Evolutionary conservation across 2,113 vertebrate species (phyloP), one percentile per base, ranked within the genome.

Genomic region (Marmota monax): DNA sequence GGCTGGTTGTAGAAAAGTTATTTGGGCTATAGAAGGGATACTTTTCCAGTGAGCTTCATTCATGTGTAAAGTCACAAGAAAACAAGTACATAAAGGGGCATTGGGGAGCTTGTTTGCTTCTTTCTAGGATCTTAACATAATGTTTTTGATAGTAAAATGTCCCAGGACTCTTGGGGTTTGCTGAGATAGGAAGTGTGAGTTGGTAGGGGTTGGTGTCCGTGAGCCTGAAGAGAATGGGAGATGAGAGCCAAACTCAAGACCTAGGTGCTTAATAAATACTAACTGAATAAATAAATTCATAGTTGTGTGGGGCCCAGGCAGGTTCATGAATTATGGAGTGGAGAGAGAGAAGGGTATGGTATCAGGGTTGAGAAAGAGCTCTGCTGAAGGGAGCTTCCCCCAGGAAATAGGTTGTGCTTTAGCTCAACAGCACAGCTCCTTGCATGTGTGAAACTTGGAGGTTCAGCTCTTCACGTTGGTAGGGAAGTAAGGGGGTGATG

Each of bases 71-170:
- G 34, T 73, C 86, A 88, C 10, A 39, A 61, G 61, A 72, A 76
- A 92, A 84, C 65, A 25, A 72, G 29, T 61, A 53, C 56, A 86
- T 72, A 53, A 61, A 86, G n/a, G 42, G 84, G 34, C 29, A 42
- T 76, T 20, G 6, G 51, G 78, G 53, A n/a, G 16, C 42, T 87
- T 58, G 27, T 84, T 63, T 91, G 53, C 88, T 34, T 42, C 94
- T 91, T 78, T 92, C 61, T 76, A 84, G 74, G 37, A 74, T 93
- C 83, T 93, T 76, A 56, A 88, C 72, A 53, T 90, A 29, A 85
- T 51, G 58, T 72, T 90, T 61, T 34, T 53, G 74, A 22, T 45
- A 63, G 20, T 18, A 69, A 72, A 88, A 56, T 70, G 58, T 56
- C 77, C 91, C 10, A 51, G 42, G 70, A 34, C 23, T 77, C 4